Evolutionary conservation across 2,113 vertebrate species (phyloP).

Genomic region (Gymnogyps californianus): DNA sequence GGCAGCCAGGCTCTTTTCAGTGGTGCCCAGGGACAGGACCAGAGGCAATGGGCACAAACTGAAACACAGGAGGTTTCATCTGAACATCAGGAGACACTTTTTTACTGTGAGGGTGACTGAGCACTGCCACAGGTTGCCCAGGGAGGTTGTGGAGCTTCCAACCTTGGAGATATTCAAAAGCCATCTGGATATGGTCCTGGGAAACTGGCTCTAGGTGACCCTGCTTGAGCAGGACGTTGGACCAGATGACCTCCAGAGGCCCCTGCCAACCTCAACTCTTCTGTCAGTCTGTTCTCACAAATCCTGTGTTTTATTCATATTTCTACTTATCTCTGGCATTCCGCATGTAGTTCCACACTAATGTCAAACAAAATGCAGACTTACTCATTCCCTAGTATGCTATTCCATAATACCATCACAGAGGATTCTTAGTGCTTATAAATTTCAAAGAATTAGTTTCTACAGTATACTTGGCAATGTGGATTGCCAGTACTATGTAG

Average conservation of each 20-base stretch:
- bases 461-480: neutral
- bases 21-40: neutral
- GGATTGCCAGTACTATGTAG: neutral
- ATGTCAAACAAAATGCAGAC: neutral
- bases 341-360: neutral
- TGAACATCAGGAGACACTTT: neutral
- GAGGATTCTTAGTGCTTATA: neutral
- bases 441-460: neutral
- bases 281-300: neutral
- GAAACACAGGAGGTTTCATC: neutral
- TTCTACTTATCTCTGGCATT: neutral
- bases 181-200: neutral
- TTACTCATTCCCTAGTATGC: neutral
- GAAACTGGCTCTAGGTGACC: neutral
- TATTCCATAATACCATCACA: neutral
- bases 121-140: neutral
- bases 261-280: neutral
- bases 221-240: neutral
- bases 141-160: neutral
- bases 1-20: neutral
- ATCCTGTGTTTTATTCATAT: neutral
- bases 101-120: neutral
- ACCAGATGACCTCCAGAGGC: neutral
- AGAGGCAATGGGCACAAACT: neutral
- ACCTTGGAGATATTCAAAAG: neutral